A percentile compares a stretch with the other conserved stretches of the same genome.
phyloP scores from a whole-genome alignment of 2,888 invertebrate species.

The Lithophane leautieri region DNA sequence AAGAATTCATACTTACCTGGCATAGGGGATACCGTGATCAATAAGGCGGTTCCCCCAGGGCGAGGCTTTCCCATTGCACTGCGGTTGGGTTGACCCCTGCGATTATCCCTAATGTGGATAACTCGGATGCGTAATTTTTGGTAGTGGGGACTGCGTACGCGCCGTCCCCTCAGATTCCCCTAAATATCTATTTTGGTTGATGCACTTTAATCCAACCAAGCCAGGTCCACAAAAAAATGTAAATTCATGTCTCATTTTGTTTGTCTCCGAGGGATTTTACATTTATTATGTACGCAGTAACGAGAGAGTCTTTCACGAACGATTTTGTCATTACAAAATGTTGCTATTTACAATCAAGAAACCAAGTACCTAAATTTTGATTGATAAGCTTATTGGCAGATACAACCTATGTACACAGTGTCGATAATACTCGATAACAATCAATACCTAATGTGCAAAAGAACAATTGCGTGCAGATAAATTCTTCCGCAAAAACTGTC shows the following conservation, averaged over 20 bases:
- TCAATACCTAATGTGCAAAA: neutral
- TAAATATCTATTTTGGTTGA: no score
- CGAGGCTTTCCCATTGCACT: slow-evolving; percentile 17
- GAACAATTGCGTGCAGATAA: slow-evolving; percentile 11
- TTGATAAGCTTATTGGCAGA: no score
- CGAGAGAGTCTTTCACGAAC: neutral
- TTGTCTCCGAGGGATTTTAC: no score
- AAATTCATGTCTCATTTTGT: no score
- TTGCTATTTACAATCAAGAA: no score
- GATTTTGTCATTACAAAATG: neutral
- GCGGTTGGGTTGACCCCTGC: slow-evolving; percentile 17
- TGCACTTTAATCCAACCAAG: no score
- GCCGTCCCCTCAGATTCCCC: slow-evolving; percentile 5
- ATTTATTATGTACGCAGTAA: no score
- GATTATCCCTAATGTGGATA: slow-evolving; percentile 11
- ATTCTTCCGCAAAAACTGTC: slow-evolving; percentile 1
- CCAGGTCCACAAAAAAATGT: no score
- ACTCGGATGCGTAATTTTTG: slow-evolving; percentile 11
- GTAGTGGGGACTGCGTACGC: slow-evolving; percentile 14
- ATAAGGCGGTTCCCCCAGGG: slow-evolving; percentile 19
- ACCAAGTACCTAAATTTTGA: no score
- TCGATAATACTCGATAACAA: neutral
- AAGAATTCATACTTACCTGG: neutral
- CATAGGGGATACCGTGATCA: slow-evolving; percentile 25
- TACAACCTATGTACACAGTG: neutral